Evolutionary conservation across 2,888 invertebrate species (phyloP), one percentile per base, ranked within the genome.

Genomic region (Tinea semifulvella): DNA sequence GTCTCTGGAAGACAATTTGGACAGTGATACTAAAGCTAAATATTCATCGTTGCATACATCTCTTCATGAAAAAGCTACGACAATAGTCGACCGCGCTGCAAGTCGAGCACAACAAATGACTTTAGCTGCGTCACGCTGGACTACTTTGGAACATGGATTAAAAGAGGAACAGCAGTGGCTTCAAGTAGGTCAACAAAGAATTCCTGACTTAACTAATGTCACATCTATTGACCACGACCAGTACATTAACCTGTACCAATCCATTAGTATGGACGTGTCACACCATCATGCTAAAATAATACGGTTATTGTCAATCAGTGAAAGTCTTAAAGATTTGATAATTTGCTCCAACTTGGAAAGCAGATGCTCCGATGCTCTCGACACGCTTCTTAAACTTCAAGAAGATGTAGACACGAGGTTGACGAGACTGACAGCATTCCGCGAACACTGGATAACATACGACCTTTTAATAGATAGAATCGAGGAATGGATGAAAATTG

Each of bases 161-260:
- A 89, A 88, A 50, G 93, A 92, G 56, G 94, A 94, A 69, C 77
- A 85, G 39, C 88, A 89, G 53, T 94, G 94, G 94, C 68, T 94
- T 1, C 88, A 89, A 58, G 90, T 93, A 2, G 92, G 92, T 16
- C 89, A 91, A 58, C 92, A 93, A 67, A 83, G 93, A 53, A 88
- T 93, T 1, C 94, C 94, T 0, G 91, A 92, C 60, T 73, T 94
- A 1, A 87, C 86, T 26, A 88, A 87, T 11, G 91, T 94, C 0
- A 92, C 91, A 1, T 91, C 93, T 1, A 87, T 87, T 6, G 93
- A 94, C 60, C 92, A 90, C 55, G 90, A 93, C 60, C 91, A 92
- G 56, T 93, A 91, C 58, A 91, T 92, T 20, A 90, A 91, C 26
- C 72, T 93, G 0, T 92, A 92, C 62, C 91, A 92, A 72, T 88